phyloP scores from a whole-genome alignment of 2,797 vertebrate genomes.

The Ambastaia sidthimunki region DNA sequence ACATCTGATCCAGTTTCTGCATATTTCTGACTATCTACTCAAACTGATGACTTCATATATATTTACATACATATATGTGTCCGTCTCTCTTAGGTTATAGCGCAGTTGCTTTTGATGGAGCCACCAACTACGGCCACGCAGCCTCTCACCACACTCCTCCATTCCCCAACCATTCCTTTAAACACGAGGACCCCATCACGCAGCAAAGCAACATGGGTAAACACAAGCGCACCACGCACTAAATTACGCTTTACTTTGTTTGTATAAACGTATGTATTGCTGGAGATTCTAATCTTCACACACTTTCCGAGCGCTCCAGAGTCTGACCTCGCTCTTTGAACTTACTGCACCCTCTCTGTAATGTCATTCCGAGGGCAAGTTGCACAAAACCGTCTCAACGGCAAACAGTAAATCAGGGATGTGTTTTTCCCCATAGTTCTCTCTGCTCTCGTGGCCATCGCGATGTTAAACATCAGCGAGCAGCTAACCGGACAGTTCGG shows the following conservation, averaged over 20 bases:
- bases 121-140: constrained; percentile 91
- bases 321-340: constrained; percentile 42
- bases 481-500: constrained; percentile 58
- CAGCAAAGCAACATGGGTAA: constrained; percentile 93
- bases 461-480: constrained; percentile 66
- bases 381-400: constrained; percentile 59
- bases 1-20: no score
- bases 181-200: constrained; percentile 90
- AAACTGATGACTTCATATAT: no score
- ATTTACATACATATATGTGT: background rate
- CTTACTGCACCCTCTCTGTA: constrained; percentile 35
- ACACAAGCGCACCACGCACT: constrained; percentile 23
- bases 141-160: constrained; percentile 92
- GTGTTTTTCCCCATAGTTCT: constrained; percentile 31
- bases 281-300: constrained; percentile 1
- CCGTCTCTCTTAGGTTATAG: constrained; percentile 82
- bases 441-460: constrained; percentile 28
- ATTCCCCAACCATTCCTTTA: constrained; percentile 92
- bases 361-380: constrained; percentile 55
- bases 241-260: constrained; percentile 38
- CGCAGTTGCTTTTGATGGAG: constrained; percentile 89
- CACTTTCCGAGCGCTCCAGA: constrained; percentile 3
- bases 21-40: no score
- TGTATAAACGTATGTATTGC: constrained; percentile 13
- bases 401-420: constrained; percentile 44